These are phyloP conservation scores for Lysandra bellargus DNA, from an alignment of 2,888 invertebrate species.

Conservation along the genomic window DNA sequence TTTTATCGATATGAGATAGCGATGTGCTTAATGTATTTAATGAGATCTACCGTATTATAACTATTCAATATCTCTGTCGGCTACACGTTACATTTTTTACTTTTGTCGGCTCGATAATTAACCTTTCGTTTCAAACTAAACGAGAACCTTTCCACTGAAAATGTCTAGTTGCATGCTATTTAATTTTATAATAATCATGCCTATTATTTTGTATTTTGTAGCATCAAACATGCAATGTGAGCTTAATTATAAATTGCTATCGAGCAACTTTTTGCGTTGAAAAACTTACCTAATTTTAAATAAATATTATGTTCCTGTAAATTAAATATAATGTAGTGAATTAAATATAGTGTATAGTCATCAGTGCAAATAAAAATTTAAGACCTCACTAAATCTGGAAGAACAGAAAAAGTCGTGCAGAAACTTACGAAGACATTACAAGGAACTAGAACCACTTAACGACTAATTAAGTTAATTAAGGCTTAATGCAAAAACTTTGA, in stretches of 20 bases:
- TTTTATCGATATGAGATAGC: constrained; percentile 26
- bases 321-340: too few relatives aligned
- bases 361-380: neutral
- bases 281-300: neutral
- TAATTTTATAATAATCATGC: constrained; percentile 4
- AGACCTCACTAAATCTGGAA: neutral
- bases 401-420: neutral
- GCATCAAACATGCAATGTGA: neutral
- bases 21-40: constrained; percentile 21
- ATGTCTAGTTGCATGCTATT: neutral
- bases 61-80: neutral
- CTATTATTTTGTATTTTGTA: neutral
- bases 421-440: constrained; percentile 14
- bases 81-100: neutral
- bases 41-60: constrained; percentile 2
- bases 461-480: constrained; percentile 6
- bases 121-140: constrained; percentile 5
- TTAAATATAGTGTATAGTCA: too few relatives aligned
- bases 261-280: neutral
- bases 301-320: too few relatives aligned
- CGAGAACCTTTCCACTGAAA: neutral
- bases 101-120: constrained; percentile 17
- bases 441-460: neutral
- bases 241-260: neutral
- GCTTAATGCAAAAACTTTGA: neutral